Evolutionary conservation across 1,140 invertebrate genomes (phyloP).

Genomic region (Plutomurus gul): DNA sequence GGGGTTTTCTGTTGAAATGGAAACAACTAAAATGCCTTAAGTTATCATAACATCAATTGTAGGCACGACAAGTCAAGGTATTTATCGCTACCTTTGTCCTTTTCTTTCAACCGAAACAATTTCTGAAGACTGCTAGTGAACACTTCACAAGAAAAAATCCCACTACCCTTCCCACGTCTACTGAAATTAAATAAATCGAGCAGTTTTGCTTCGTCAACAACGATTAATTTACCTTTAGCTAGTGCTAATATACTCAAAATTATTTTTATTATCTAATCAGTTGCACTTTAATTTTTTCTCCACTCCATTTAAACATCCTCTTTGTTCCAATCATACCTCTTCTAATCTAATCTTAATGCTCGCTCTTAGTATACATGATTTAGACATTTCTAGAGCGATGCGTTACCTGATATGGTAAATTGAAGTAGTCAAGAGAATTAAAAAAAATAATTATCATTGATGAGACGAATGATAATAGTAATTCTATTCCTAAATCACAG

Average conservation of each 20-base stretch:
- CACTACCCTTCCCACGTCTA: neutral
- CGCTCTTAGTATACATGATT: neutral
- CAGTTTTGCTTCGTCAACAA: too few relatives aligned
- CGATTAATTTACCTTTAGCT: too few relatives aligned
- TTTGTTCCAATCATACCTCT: neutral
- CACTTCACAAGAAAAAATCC: slow-evolving; percentile 20
- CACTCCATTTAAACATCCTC: neutral
- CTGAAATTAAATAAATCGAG: too few relatives aligned
- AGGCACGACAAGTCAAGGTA: too few relatives aligned
- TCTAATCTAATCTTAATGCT: neutral
- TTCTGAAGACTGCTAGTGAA: neutral
- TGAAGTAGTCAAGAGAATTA: too few relatives aligned
- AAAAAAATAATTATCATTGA: neutral
- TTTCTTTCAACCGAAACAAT: neutral
- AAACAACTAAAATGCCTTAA: too few relatives aligned
- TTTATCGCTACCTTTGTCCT: too few relatives aligned
- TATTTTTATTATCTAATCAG: neutral
- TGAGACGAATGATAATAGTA: neutral
- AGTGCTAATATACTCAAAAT: too few relatives aligned
- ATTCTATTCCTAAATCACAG: neutral
- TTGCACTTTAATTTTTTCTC: neutral
- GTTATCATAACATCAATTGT: too few relatives aligned
- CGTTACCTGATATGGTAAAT: too few relatives aligned
- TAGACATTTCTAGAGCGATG: slow-evolving; percentile 5
- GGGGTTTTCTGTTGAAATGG: too few relatives aligned